Percentiles rank a stretch among this genome's conserved stretches.
Evolutionary conservation across 2,797 vertebrate genomes (phyloP).

Genomic region (Picus viridis): DNA sequence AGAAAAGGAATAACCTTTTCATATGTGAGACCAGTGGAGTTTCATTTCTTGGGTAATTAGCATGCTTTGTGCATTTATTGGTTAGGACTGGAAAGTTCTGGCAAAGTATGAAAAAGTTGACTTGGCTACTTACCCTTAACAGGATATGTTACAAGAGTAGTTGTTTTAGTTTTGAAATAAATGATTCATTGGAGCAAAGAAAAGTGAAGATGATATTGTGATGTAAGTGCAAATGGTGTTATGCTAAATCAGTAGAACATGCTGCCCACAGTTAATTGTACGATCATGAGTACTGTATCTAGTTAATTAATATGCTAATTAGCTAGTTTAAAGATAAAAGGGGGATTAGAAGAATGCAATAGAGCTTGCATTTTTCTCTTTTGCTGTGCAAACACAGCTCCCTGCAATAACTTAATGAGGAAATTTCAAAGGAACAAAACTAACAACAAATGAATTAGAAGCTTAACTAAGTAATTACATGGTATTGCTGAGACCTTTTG

Average conservation of each 20-base stretch:
- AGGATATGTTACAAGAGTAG: background rate
- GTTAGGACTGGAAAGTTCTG: background rate
- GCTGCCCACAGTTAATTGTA: background rate
- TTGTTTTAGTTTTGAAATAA: background rate
- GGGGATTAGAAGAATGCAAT: slow-evolving; percentile 3
- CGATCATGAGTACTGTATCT: background rate
- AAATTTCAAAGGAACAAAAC: slow-evolving; percentile 50
- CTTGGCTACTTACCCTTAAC: accelerated
- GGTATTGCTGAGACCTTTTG: slow-evolving; percentile 27
- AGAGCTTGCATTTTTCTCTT: slow-evolving; percentile 47
- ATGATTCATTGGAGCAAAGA: background rate
- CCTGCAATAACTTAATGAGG: slow-evolving; percentile 48
- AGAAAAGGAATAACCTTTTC: background rate
- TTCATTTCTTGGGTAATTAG: background rate
- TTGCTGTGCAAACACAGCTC: slow-evolving; percentile 40
- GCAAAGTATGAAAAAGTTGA: background rate
- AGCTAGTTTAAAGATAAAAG: slow-evolving; percentile 43
- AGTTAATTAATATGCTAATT: slow-evolving; percentile 64
- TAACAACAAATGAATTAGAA: slow-evolving; percentile 40
- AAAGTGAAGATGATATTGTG: background rate
- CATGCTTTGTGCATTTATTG: background rate
- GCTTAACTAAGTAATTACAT: slow-evolving; percentile 50
- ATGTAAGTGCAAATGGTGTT: background rate
- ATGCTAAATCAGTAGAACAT: background rate
- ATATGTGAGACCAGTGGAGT: accelerated